Evolutionary conservation across 2,797 vertebrate species (phyloP).

Genomic region (Pangasius sanitwongsei): DNA sequence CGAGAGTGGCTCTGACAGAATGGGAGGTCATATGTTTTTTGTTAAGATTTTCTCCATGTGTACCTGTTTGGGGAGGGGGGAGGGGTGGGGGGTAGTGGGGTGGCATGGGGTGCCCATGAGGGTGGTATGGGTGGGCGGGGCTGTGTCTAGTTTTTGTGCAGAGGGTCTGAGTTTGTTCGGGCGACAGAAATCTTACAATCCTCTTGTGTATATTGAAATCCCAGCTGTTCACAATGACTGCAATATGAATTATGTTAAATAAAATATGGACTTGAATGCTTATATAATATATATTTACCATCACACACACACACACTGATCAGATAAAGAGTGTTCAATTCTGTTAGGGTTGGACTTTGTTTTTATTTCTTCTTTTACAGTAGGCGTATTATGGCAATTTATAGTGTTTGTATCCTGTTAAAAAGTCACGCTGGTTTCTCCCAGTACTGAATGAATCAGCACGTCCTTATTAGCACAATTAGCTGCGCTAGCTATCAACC

Average conservation of each 20-base stretch:
- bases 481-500: not conserved
- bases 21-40: constrained; percentile 58
- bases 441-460: not conserved
- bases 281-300: constrained; percentile 52
- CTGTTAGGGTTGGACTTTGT: not conserved
- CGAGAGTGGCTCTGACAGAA: constrained; percentile 48
- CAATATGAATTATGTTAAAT: constrained; percentile 83
- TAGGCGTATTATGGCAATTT: not conserved
- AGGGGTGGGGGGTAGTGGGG: constrained; percentile 12
- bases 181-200: constrained; percentile 71
- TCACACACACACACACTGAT: constrained; percentile 27
- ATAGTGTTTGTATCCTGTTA: not conserved
- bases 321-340: not conserved
- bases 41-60: constrained; percentile 46
- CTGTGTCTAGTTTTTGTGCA: constrained; percentile 52
- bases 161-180: constrained; percentile 35
- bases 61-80: constrained; percentile 31
- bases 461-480: not conserved
- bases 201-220: constrained; percentile 80
- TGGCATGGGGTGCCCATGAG: not conserved
- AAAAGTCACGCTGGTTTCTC: not conserved
- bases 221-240: constrained; percentile 81
- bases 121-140: constrained; percentile 19
- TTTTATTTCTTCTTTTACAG: not conserved
- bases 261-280: constrained; percentile 80